Base-by-base conservation (phyloP, 2,797 vertebrate species). In the Alosa sapidissima region DNA sequence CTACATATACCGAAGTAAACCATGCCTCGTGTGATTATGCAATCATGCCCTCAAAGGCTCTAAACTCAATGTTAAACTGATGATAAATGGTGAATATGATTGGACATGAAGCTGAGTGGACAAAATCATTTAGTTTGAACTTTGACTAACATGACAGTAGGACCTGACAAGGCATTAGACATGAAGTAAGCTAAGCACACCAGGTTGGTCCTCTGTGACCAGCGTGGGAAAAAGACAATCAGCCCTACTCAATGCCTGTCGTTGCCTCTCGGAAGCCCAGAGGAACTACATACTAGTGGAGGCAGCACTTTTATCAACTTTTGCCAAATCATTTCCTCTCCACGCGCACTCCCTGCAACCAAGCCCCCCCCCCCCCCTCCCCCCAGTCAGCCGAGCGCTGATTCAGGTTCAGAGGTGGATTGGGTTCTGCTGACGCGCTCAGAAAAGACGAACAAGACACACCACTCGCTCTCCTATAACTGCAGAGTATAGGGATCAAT, bases 351-450 rank as follows among this genome's bases (percentile, higher is more conserved):
- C 86, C 87, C 28, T 28, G 28, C 28, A 28, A n/a, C n/a, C n/a
- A n/a, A n/a, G n/a, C n/a, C n/a, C n/a, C n/a, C n/a, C 87, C 89
- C 54, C 47, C 48, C 65, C 84, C 75, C 1, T 45, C 36, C 47
- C 36, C 52, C 14, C 16, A 28, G 28, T 36, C 8, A 16, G 10
- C 4, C n/a, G 13, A 28, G 16, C 72, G 54, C 82, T 11, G 84
- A 75, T 87, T 86, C 86, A 88, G 88, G 84, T 87, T 84, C 87
- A 88, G 86, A 60, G 84, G 33, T 33, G 75, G 91, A 93, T 93
- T 91, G 82, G 83, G 92, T 95, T 93, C 87, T 94, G 93, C 93
- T 94, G 93, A 95, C 89, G 85, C 88, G 85, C 54, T 83, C 90
- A 88, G 85, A 82, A 24, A 84, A 82, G 62, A 88, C 91, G 91